Evolutionary conservation across 1,140 invertebrate genomes (phyloP), one percentile per base, ranked within the genome.

Genomic region (Orussus abietinus): DNA sequence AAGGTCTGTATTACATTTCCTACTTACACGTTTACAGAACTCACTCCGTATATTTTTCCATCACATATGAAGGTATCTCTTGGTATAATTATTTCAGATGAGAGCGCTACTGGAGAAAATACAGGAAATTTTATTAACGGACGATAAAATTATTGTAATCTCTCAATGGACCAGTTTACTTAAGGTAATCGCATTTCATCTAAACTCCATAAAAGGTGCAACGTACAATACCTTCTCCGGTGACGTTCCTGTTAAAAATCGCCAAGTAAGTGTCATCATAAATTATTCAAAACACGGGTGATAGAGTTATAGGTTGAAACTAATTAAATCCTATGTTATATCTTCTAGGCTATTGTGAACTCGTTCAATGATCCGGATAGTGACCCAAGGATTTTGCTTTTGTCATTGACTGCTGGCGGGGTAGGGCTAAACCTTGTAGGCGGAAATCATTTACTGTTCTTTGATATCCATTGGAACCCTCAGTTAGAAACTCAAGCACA

Each of bases 381-480:
- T 5, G 25, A 55, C 22, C 45, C 55, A 4, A 58, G 80, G 75
- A 74, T 92, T 20, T 75, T 96, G 54, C 67, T 96, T 17, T 69
- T 96, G 0, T 95, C 92, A 0, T 70, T 96, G 33, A 85, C 82
- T 32, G 91, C 92, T 41, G 93, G 93, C 35, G 92, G 92, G 15
- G 90, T 94, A 26, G 92, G 92, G 6, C 72, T 96, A 4, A 96
- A 96, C 74, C 70, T 96, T 15, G 79, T 90, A 43, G 92, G 92
- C 12, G 93, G 81, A 0, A 96, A 92, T 76, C 89, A 96, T 70
- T 72, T 98, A 6, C 81, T 96, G 29, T 59, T 98, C 3, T 57
- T 94, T 2, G 94, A 97, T 69, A 75, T 92, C 34, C 92, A 96
- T 67, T 97, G 93, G 92, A 97, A 97, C 77, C 93, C 92, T 1